These are phyloP conservation scores for Berghia stephanieae DNA, from an alignment of 1,140 invertebrate species.

Conservation along the genomic window DNA sequence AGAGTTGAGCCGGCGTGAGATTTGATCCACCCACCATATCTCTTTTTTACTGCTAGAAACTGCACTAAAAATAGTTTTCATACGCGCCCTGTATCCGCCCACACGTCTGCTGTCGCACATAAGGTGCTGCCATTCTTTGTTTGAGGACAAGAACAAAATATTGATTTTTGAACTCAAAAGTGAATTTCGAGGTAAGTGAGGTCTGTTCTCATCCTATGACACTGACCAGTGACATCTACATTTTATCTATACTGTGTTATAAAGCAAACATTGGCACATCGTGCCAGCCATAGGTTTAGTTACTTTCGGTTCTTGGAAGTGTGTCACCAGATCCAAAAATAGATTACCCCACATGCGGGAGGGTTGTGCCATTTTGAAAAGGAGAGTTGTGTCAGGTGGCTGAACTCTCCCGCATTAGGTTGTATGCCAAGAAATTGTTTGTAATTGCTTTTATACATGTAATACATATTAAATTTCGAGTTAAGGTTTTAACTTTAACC, in stretches of 20 bases:
- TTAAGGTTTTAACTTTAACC: too few species aligned
- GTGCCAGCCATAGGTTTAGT: too few species aligned
- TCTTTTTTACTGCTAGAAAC: neutral
- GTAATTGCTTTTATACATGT: too few species aligned
- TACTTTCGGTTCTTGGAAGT: too few species aligned
- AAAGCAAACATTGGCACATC: too few species aligned
- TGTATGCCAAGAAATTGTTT: too few species aligned
- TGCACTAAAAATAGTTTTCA: too few species aligned
- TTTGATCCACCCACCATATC: neutral
- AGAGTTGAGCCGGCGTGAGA: neutral
- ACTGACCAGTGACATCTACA: neutral
- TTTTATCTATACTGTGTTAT: too few species aligned
- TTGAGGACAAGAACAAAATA: neutral
- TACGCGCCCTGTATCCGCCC: neutral
- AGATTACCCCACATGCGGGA: neutral
- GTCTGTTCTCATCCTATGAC: neutral
- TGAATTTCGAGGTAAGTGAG: neutral
- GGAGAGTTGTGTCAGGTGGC: constrained; percentile 5
- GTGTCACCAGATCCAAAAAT: neutral
- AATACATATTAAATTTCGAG: too few species aligned
- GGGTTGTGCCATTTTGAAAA: neutral
- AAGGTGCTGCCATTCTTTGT: neutral
- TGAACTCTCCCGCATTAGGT: neutral
- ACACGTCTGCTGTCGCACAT: too few species aligned
- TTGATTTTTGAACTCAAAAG: neutral